phyloP scores from a whole-genome alignment of 1,140 invertebrate genomes.

The Lepidurus couesii region DNA sequence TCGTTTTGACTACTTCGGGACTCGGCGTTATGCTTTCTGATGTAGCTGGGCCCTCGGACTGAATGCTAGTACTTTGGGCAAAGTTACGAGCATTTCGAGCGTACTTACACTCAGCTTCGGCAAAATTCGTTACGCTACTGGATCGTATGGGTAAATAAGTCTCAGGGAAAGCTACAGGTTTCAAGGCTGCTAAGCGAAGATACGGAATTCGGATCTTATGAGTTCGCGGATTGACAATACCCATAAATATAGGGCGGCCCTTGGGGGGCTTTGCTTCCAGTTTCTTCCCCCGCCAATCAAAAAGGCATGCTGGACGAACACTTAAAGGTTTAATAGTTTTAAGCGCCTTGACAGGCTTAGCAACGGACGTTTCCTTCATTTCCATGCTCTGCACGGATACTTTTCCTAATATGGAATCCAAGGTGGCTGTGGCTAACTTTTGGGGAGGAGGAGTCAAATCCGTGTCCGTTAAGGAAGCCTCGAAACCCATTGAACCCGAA shows the following conservation, averaged over 20 bases:
- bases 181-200: not conserved
- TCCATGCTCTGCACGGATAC: not conserved
- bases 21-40: not conserved
- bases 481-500: not conserved
- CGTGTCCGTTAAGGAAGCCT: not conserved
- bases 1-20: not conserved
- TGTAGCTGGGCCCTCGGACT: not conserved
- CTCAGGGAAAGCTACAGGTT: not conserved
- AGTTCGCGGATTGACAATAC: not conserved
- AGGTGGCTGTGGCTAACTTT: not conserved
- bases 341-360: not conserved
- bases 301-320: not conserved
- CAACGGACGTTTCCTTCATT: not conserved
- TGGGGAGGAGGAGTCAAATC: not conserved
- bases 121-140: not conserved
- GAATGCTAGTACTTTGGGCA: not conserved
- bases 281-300: constrained; percentile 8
- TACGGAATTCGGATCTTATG: not conserved
- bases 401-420: not conserved
- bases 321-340: not conserved
- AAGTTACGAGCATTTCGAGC: not conserved
- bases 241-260: not conserved
- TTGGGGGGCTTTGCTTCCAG: not conserved
- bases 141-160: not conserved
- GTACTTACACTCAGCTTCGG: not conserved